Evolutionary conservation across 1,140 invertebrate genomes (phyloP), one percentile per base, ranked within the genome.

Genomic region (Achatina immaculata): DNA sequence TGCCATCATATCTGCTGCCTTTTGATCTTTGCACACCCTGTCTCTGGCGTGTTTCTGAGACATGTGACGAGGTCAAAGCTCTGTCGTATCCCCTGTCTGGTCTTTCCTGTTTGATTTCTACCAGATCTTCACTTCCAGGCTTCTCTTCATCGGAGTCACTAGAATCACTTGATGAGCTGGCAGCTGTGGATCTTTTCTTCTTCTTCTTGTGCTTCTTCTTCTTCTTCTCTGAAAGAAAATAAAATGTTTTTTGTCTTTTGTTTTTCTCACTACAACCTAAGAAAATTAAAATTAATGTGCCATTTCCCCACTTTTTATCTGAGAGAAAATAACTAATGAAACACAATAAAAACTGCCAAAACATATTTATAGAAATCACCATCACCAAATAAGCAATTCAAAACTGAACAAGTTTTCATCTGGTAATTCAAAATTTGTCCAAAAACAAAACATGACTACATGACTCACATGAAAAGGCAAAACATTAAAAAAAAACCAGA

Each of bases 91-190:
- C 83, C 21, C 72, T 55, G 34, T 86, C 82, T 3, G 55, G 28
- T 45, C 83, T 84, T 45, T 87, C 82, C 62, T 69, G 79, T 45
- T 87, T 86, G 7, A 84, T 51, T 51, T 82, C 72, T 9, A 81
- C 36, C 45, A 40, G 31, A 65, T 16, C 7, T 14, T 40, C 19
- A 19, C 31, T 71, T 31, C 19, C 62, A 3, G 4, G 16, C 28
- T 6, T 24, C 28, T 66, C 45, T 7, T 48, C 42, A 48, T 38
- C 55, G 28, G 38, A 21, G 14, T 58, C 66, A 43, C 69, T 74
- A 11, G 51, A 28, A 34, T 31, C 75, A 24, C 9, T 9, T 43
- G 45, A 76, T 31, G 45, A 28, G 55, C 6, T 77, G 21, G 24
- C 42, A 24, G 0, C 43, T 48, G 34, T 43, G 66, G n/a, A 72